Evolutionary conservation across 2,888 invertebrate species (phyloP).

Genomic region (Phasia obesa): DNA sequence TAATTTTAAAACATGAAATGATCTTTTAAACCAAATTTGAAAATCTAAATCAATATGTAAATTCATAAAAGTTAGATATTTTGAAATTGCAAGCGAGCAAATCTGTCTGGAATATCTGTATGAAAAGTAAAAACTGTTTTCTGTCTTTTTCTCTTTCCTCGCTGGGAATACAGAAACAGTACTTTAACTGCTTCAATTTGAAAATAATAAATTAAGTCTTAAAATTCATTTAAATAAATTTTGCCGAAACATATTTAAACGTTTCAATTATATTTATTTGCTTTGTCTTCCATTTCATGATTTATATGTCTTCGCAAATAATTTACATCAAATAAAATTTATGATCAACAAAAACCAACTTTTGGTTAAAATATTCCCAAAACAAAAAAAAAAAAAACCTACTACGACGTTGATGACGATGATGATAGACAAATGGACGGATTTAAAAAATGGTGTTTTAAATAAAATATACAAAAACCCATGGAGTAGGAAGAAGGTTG

Average conservation of each 20-base stretch:
- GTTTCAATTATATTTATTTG: not conserved
- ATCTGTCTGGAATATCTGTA: too few species aligned
- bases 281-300: not conserved
- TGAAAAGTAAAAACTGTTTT: too few species aligned
- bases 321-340: constrained; percentile 60
- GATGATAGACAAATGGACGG: constrained; percentile 22
- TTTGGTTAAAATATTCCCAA: constrained; percentile 36
- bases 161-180: too few species aligned
- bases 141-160: too few species aligned
- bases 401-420: not conserved
- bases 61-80: too few species aligned
- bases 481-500: constrained; percentile 28
- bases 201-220: not conserved
- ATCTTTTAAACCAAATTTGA: too few species aligned
- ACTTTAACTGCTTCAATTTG: too few species aligned
- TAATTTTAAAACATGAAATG: too few species aligned
- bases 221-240: not conserved
- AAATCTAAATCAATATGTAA: too few species aligned
- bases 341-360: constrained; percentile 30
- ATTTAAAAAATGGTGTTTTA: constrained; percentile 13
- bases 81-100: too few species aligned
- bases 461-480: not conserved
- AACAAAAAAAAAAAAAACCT: not conserved
- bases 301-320: constrained; percentile 35
- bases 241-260: not conserved